Percentiles rank a stretch among this genome's conserved stretches.
Evolutionary conservation across 2,888 invertebrate species (phyloP).

Genomic region (Biston stratarius): DNA sequence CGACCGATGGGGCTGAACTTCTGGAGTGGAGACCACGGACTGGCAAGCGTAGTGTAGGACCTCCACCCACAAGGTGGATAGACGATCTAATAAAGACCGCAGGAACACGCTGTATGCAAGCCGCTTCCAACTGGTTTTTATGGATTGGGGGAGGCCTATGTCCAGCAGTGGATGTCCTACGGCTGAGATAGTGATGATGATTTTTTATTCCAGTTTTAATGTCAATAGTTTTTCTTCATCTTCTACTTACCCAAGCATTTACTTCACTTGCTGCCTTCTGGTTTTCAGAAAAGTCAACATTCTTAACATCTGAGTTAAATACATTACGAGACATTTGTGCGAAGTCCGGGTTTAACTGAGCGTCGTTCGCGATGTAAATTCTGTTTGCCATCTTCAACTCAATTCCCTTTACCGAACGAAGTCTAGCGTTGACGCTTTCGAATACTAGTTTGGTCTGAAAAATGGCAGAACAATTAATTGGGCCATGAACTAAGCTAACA

Average conservation of each 20-base stretch:
- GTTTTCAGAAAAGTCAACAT: constrained; percentile 86
- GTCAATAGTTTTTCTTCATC: not conserved
- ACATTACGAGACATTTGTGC: constrained; percentile 80
- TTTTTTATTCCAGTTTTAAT: not conserved
- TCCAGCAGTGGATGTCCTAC: too few species aligned
- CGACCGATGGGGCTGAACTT: too few species aligned
- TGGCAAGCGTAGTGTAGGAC: too few species aligned
- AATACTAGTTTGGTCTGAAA: constrained; percentile 70
- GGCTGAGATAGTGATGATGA: too few species aligned
- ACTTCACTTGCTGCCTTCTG: constrained; percentile 84
- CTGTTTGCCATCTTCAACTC: constrained; percentile 89
- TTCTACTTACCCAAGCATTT: constrained; percentile 89
- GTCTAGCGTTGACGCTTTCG: constrained; percentile 48
- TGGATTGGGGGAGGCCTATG: too few species aligned
- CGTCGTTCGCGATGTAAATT: constrained; percentile 86
- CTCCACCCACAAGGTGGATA: too few species aligned
- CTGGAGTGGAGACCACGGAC: too few species aligned
- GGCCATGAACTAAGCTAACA: not conserved
- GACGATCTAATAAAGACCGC: too few species aligned
- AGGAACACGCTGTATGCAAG: too few species aligned
- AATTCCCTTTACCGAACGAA: constrained; percentile 74
- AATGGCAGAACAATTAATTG: not conserved
- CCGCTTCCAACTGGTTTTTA: too few species aligned
- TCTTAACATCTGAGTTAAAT: constrained; percentile 88
- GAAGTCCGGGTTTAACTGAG: constrained; percentile 84